Base-by-base conservation (phyloP, 2,113 vertebrate genomes). In the Saccopteryx bilineata region DNA sequence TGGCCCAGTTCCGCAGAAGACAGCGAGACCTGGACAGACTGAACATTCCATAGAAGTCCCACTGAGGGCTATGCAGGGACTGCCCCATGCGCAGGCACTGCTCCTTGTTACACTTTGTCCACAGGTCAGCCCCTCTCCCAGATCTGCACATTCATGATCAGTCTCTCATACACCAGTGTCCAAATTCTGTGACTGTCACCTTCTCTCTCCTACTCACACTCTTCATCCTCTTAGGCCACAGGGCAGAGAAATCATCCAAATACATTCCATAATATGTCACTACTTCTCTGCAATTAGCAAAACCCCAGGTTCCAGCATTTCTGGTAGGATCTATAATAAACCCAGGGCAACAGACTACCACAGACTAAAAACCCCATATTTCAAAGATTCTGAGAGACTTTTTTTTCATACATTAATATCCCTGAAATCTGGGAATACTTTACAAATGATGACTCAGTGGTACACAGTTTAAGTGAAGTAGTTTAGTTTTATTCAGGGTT, bases 31-130 rank as follows among this genome's bases (percentile, higher is more conserved):
- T 9, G 24, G 18, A 31, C 82, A 83, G 54, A 75, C 7, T 1
- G 21, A 5, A 31, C 4, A 3, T 10, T 10, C 39, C n/a, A 9
- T 3, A 0, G 0, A 39, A 60, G 33, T 21, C 50, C 50, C 2
- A 2, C 10, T 33, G 5, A 17, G 7, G 9, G 21, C 60, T 19
- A 1, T 50, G 82, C 54, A 24, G 39, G 60, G 21, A 5, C 17
- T 23, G 15, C 5, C 9, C 60, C 17, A 1, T 15, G 8, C 5
- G 5, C 23, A 15, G 3, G 68, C 52, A 5, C 33, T 12, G 33
- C 12, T 58, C n/a, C 78, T 72, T 14, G 15, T 5, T 6, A 23
- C 6, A 26, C 15, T 39, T 56, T 14, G 23, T 56, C 33, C 65
- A 19, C 39, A 5, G 19, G 63, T 33, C 69, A n/a, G 54, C 18